These are phyloP conservation scores for Euschistus heros DNA, from an alignment of 1,140 invertebrate genomes.

Conservation along the genomic window DNA sequence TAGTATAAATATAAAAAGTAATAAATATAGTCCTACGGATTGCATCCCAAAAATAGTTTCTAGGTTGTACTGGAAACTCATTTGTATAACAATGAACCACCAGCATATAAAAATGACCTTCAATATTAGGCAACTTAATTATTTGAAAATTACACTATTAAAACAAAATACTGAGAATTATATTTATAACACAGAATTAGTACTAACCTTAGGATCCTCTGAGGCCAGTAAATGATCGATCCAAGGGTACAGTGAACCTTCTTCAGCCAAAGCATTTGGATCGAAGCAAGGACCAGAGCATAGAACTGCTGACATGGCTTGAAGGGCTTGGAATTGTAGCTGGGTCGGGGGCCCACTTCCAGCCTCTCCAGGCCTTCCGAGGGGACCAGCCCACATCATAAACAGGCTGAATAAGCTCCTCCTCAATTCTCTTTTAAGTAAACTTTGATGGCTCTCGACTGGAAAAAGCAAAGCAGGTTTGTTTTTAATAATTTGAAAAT, in stretches of 20 bases:
- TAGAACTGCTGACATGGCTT: slow-evolving; percentile 88
- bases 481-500: too few relatives aligned
- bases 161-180: too few relatives aligned
- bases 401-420: slow-evolving; percentile 84
- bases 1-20: too few relatives aligned
- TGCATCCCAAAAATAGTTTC: too few relatives aligned
- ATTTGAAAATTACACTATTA: too few relatives aligned
- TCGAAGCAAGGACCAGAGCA: slow-evolving; percentile 94
- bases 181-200: too few relatives aligned
- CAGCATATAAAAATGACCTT: too few relatives aligned
- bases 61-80: too few relatives aligned
- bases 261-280: slow-evolving; percentile 72
- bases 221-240: slow-evolving; percentile 80
- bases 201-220: slow-evolving; percentile 69
- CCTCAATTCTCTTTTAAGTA: slow-evolving; percentile 78
- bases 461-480: slow-evolving; percentile 32
- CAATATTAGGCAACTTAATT: too few relatives aligned
- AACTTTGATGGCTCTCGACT: slow-evolving; percentile 77
- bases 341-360: slow-evolving; percentile 32
- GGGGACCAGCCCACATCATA: slow-evolving; percentile 83
- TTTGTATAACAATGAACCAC: too few relatives aligned
- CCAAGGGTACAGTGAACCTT: slow-evolving; percentile 82
- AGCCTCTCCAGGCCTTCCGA: slow-evolving; percentile 39
- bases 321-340: slow-evolving; percentile 53
- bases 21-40: too few relatives aligned